These are phyloP conservation scores for Rhinogobio ventralis DNA, from an alignment of 2,797 vertebrate genomes.

Conservation along the genomic window DNA sequence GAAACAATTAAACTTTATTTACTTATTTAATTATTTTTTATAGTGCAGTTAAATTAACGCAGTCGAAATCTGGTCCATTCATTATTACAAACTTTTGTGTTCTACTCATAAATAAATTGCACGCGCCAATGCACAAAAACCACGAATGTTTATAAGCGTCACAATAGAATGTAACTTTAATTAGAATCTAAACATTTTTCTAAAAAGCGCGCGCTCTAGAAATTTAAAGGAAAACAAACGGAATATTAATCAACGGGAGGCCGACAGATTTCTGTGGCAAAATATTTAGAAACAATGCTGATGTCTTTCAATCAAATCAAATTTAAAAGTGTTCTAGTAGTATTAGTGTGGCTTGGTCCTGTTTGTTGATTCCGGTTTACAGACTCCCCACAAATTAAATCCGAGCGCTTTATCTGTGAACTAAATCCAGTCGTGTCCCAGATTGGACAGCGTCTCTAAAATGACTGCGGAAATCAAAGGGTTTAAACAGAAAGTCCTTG, in stretches of 20 bases:
- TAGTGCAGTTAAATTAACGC: neutral
- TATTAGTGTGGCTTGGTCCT: slow-evolving; percentile 47
- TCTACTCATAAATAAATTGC: slow-evolving; percentile 8
- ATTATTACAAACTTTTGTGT: slow-evolving; percentile 39
- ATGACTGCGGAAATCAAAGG: slow-evolving; percentile 49
- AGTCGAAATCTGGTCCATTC: slow-evolving; percentile 24
- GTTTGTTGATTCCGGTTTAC: slow-evolving; percentile 69
- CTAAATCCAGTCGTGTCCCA: slow-evolving; percentile 80
- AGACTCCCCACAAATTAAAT: slow-evolving; percentile 75
- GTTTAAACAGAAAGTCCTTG: slow-evolving; percentile 44
- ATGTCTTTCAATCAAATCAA: slow-evolving; percentile 11
- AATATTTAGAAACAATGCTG: slow-evolving; percentile 14
- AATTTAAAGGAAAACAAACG: neutral
- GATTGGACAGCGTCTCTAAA: slow-evolving; percentile 74
- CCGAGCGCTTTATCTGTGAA: slow-evolving; percentile 73
- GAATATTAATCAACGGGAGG: no score
- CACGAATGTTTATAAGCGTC: neutral
- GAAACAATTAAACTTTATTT: neutral
- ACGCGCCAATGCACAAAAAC: slow-evolving; percentile 24
- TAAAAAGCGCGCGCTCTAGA: neutral
- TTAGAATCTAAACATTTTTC: neutral
- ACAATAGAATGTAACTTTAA: neutral
- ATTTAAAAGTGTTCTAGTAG: slow-evolving; percentile 34
- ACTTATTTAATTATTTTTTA: neutral
- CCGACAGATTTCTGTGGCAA: neutral